These are phyloP conservation scores for Peromyscus attwateri DNA, from an alignment of 2,797 vertebrate species.

Conservation along the genomic window DNA sequence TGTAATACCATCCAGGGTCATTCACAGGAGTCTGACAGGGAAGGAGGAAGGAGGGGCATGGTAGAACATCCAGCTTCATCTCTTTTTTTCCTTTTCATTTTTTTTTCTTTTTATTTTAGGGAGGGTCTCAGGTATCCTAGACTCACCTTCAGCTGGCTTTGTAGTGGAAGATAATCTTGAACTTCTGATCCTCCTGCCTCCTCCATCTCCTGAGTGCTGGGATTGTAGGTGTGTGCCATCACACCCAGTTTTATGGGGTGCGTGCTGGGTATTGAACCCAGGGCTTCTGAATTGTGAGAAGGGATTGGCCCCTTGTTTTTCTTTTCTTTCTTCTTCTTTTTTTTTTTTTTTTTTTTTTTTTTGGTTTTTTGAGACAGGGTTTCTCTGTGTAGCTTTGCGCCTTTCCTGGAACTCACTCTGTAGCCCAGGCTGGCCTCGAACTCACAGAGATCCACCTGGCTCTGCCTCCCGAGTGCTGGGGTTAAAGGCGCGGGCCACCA, in stretches of 20 bases:
- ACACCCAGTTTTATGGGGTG: background rate
- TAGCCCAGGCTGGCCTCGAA: too few relatives aligned
- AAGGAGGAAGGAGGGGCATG: background rate
- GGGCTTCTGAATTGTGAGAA: background rate
- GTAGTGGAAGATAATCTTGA: background rate
- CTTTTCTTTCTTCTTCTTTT: background rate
- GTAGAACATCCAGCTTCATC: background rate
- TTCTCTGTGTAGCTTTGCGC: too few relatives aligned
- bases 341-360: too few relatives aligned
- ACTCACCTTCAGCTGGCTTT: background rate
- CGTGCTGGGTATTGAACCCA: too few relatives aligned
- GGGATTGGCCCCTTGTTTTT: background rate
- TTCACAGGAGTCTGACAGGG: background rate
- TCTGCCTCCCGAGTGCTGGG: too few relatives aligned
- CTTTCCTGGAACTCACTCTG: too few relatives aligned
- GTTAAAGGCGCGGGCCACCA: too few relatives aligned
- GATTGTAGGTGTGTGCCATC: background rate
- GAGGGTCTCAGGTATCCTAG: background rate
- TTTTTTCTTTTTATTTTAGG: background rate
- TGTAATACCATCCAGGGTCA: constrained; percentile 20
- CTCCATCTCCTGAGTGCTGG: background rate
- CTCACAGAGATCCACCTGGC: too few relatives aligned
- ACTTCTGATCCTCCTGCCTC: background rate
- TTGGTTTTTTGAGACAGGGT: too few relatives aligned
- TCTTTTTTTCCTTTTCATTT: background rate